These are phyloP conservation scores for Ceratina australensis DNA, from an alignment of 1,140 invertebrate species.

Conservation along the genomic window DNA sequence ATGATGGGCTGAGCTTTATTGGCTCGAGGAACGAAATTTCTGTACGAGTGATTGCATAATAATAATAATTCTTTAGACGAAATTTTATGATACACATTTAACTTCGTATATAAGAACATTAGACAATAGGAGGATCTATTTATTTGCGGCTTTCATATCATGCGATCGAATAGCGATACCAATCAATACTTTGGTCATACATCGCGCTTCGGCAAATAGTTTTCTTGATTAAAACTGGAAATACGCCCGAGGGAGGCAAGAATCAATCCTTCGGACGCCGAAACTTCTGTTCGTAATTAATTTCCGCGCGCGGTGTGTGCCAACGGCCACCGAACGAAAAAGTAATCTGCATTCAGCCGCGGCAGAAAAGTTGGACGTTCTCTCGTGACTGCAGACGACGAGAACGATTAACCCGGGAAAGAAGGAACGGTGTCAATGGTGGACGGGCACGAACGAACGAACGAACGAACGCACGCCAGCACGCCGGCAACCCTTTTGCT, in stretches of 20 bases:
- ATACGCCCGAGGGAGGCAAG: constrained; percentile 11
- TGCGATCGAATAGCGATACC: no score
- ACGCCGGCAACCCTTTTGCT: no score
- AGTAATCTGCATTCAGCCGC: constrained; percentile 35
- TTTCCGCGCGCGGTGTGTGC: constrained; percentile 28
- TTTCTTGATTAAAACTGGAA: constrained; percentile 22
- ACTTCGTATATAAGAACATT: no score
- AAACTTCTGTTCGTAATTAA: constrained; percentile 25
- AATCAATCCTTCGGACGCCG: constrained; percentile 28
- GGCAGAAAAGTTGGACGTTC: constrained; percentile 31
- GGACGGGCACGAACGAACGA: constrained; percentile 40
- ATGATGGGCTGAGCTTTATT: no score
- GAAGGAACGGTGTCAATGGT: constrained; percentile 42
- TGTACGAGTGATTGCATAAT: no score
- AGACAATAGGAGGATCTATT: no score
- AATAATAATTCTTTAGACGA: no score
- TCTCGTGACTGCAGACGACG: constrained; percentile 35
- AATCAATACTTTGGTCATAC: no score
- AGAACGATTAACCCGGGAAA: constrained; percentile 40
- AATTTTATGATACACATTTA: no score
- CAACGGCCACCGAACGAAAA: constrained; percentile 15
- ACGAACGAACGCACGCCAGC: neutral
- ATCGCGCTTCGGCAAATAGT: no score
- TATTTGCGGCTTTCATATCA: no score
- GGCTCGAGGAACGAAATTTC: no score